Evolutionary conservation across 1,140 invertebrate species (phyloP).

Genomic region (Drosophila saltans): DNA sequence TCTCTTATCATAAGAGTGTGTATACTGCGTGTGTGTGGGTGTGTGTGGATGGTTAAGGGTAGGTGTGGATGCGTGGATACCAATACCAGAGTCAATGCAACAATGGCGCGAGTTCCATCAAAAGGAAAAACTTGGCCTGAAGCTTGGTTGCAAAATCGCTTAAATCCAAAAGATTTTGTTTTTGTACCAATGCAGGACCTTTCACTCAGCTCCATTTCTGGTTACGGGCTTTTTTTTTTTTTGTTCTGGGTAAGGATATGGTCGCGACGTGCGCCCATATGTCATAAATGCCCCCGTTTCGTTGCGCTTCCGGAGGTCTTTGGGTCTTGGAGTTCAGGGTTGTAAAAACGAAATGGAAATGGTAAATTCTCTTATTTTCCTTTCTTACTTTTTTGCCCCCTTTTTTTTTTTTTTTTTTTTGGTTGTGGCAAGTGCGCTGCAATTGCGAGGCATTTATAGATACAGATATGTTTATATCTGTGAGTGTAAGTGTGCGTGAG

Average conservation of each 20-base stretch:
- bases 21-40: not conserved
- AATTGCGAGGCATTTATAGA: conserved; percentile 71
- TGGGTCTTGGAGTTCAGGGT: conserved; percentile 50
- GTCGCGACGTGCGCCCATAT: conserved; percentile 63
- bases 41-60: conserved; percentile 10
- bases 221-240: not conserved
- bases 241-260: not conserved
- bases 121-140: conserved; percentile 67
- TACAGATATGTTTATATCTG: conserved; percentile 42
- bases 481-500: conserved; percentile 30
- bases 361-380: conserved; percentile 20
- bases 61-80: conserved; percentile 36
- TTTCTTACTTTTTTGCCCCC: too few relatives aligned
- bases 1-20: conserved; percentile 11
- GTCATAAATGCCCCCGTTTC: conserved; percentile 61
- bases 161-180: conserved; percentile 62
- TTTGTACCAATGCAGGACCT: conserved; percentile 34
- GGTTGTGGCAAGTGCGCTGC: conserved; percentile 69
- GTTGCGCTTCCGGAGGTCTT: conserved; percentile 17
- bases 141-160: conserved; percentile 63
- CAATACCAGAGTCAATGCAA: conserved; percentile 46
- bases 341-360: conserved; percentile 66
- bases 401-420: conserved; percentile 7
- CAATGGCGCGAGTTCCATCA: conserved; percentile 55
- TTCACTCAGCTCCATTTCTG: conserved; percentile 13